Evolutionary conservation across 2,113 vertebrate genomes (phyloP), one percentile per base, ranked within the genome.

Genomic region (Elephantulus edwardii): DNA sequence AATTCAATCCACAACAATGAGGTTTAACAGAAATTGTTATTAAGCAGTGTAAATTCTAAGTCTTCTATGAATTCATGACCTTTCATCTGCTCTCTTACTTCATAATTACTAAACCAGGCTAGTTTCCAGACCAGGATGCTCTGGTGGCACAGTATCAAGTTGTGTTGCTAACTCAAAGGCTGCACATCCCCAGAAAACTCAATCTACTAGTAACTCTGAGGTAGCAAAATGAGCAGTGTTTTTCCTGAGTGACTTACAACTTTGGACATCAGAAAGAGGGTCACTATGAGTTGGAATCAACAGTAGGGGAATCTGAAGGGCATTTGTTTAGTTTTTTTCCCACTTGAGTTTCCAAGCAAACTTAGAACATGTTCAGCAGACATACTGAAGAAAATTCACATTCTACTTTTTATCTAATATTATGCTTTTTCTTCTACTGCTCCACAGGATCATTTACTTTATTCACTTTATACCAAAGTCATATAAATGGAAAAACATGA

Each of bases 311-410:
- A n/a, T n/a, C n/a, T n/a, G n/a, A n/a, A n/a, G n/a, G n/a, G n/a
- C n/a, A n/a, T n/a, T n/a, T n/a, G n/a, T n/a, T n/a, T n/a, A n/a
- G n/a, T n/a, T n/a, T n/a, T n/a, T n/a, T n/a, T n/a, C n/a, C n/a
- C n/a, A 20, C 14, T 54, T 54, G 52, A 54, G 52, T 5, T 44
- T 90, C 46, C 1, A 64, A 16, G 52, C 76, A n/a, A 71, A 64
- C 62, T 33, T 54, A 54, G 14, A 64, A 80, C 12, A 86, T 50
- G 38, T 85, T 91, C 35, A 91, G 77, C 28, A 89, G 40, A 87
- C 46, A 26, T 89, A 11, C 62, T 79, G 72, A n/a, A 56, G 16
- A 44, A 26, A 93, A 81, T 60, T 76, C 77, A 52, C 48, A 48
- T 44, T 90, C 33, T 42, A 17, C 30, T 85, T 81, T 56, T 77